Percentiles rank a stretch among this genome's conserved stretches.
These are phyloP conservation scores for Machaerirhynchus nigripectus DNA, from an alignment of 2,113 vertebrate species.

Conservation along the genomic window DNA sequence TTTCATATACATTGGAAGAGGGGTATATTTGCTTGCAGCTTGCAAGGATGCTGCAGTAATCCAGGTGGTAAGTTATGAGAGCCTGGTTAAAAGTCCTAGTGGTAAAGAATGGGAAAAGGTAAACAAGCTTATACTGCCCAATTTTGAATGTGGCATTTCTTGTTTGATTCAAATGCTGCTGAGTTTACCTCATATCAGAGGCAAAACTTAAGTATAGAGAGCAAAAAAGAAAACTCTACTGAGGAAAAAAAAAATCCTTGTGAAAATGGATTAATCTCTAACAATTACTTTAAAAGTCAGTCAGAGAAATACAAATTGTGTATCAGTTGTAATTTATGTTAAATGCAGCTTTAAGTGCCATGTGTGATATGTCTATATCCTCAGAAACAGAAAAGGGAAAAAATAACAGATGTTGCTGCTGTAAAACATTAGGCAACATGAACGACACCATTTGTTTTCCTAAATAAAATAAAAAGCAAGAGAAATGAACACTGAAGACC, in stretches of 20 bases:
- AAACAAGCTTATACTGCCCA: background rate
- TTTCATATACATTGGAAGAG: background rate
- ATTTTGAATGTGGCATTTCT: background rate
- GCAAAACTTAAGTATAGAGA: background rate
- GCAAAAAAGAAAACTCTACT: background rate
- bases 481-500: background rate
- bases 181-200: background rate
- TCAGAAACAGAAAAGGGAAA: slow-evolving; percentile 2
- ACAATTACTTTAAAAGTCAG: background rate
- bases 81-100: background rate
- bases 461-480: background rate
- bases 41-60: background rate
- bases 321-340: slow-evolving; percentile 12
- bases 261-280: background rate
- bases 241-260: background rate
- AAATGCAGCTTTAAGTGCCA: background rate
- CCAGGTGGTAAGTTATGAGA: background rate
- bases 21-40: background rate
- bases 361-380: background rate
- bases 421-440: slow-evolving; percentile 20
- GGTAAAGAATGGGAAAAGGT: background rate
- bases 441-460: background rate
- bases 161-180: background rate
- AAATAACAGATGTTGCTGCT: slow-evolving; percentile 23
- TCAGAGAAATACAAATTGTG: slow-evolving; percentile 10